These are phyloP conservation scores for Sporophila hypoxantha DNA, from an alignment of 2,113 vertebrate species.

Conservation along the genomic window DNA sequence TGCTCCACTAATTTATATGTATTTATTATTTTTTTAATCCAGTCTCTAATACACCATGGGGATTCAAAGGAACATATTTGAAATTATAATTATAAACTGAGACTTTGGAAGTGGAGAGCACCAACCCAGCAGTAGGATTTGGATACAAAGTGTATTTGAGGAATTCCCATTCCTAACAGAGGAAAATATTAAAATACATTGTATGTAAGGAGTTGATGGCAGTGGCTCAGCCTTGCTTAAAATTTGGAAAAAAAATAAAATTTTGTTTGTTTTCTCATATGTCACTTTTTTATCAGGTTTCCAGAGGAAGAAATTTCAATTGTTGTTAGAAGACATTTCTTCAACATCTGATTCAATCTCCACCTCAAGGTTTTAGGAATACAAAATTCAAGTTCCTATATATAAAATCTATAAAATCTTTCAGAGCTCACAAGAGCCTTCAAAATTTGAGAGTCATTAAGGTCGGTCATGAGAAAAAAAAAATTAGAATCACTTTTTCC, in stretches of 20 bases:
- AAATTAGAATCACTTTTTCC: conserved; percentile 26
- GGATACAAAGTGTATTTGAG: background rate
- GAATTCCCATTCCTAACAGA: background rate
- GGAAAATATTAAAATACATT: background rate
- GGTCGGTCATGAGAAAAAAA: background rate
- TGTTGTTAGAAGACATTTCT: background rate
- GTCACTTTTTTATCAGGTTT: background rate
- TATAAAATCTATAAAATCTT: conserved; percentile 18
- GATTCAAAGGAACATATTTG: background rate
- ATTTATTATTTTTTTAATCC: background rate
- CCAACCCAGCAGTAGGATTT: background rate
- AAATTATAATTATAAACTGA: background rate
- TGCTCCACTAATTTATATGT: background rate
- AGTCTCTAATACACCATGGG: background rate
- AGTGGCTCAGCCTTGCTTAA: background rate
- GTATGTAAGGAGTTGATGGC: background rate
- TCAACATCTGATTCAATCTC: background rate
- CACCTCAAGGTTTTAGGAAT: background rate
- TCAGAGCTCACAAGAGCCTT: conserved; percentile 29
- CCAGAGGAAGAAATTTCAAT: background rate
- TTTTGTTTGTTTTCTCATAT: background rate
- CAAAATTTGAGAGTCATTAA: conserved; percentile 33
- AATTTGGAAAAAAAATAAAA: background rate
- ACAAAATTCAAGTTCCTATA: background rate
- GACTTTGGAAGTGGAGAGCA: background rate